These are phyloP conservation scores for Ophioninae sp. DNA, from an alignment of 2,888 invertebrate genomes.

Conservation along the genomic window DNA sequence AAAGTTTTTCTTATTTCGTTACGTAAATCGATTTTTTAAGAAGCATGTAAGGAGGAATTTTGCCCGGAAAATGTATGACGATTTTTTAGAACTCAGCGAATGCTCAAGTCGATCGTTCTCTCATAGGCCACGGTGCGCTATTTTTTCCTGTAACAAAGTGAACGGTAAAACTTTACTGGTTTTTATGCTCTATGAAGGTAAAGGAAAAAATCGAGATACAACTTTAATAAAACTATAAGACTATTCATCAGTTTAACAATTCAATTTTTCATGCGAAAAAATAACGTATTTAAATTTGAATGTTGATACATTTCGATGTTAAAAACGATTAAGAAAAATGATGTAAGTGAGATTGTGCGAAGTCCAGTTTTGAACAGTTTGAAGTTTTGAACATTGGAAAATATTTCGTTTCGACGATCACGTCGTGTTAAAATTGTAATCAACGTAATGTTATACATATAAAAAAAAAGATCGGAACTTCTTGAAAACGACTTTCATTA, in stretches of 20 bases:
- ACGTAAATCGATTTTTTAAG: not conserved
- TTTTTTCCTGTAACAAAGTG: not conserved
- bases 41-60: not conserved
- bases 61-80: not conserved
- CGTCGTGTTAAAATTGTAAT: not conserved
- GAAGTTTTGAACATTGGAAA: not conserved
- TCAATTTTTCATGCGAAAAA: not conserved
- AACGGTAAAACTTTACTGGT: not conserved
- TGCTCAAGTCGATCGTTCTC: not conserved
- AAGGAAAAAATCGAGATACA: not conserved
- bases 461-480: not conserved
- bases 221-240: not conserved
- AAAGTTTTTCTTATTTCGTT: not conserved
- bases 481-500: not conserved
- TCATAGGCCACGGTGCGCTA: not conserved
- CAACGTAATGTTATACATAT: not conserved
- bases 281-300: not conserved
- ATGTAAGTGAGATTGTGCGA: not conserved
- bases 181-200: not conserved
- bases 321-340: not conserved
- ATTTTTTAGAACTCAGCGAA: not conserved
- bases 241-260: not conserved
- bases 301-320: not conserved
- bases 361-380: not conserved
- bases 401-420: not conserved